Evolutionary conservation across 2,888 invertebrate species (phyloP).

Genomic region (Ceriagrion tenellum): DNA sequence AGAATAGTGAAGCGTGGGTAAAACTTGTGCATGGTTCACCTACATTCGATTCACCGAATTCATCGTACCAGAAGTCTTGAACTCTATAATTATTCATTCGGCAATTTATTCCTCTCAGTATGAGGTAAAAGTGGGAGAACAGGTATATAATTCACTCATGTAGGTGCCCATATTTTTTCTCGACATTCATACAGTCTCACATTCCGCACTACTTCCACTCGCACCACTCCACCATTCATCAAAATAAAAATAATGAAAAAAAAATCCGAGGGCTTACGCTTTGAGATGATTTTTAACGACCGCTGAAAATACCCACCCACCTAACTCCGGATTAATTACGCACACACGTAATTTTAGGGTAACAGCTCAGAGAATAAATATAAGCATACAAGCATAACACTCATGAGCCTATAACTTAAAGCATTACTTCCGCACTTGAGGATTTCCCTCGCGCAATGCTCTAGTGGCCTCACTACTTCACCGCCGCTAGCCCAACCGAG

Average conservation of each 20-base stretch:
- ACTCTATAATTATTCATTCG: no score
- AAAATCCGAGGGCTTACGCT: neutral
- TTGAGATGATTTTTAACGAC: neutral
- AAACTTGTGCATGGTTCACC: no score
- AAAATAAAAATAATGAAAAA: neutral
- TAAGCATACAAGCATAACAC: neutral
- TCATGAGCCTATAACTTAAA: conserved; percentile 53
- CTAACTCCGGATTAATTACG: conserved; percentile 44
- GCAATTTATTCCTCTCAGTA: no score
- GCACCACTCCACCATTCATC: neutral
- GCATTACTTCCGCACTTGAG: conserved; percentile 56
- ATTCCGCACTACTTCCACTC: neutral
- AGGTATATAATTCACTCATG: neutral
- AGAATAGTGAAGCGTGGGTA: no score
- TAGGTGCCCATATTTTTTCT: neutral
- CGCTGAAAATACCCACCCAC: neutral
- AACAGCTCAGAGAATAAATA: neutral
- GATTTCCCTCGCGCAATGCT: conserved; percentile 37
- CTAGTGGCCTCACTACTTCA: conserved; percentile 24
- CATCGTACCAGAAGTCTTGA: no score
- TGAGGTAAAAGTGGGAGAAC: no score
- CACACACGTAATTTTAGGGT: conserved; percentile 37
- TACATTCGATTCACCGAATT: no score
- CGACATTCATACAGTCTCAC: neutral
- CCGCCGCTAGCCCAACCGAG: conserved; percentile 10